phyloP scores from a whole-genome alignment of 1,140 invertebrate genomes.

The Procambarus clarkii region DNA sequence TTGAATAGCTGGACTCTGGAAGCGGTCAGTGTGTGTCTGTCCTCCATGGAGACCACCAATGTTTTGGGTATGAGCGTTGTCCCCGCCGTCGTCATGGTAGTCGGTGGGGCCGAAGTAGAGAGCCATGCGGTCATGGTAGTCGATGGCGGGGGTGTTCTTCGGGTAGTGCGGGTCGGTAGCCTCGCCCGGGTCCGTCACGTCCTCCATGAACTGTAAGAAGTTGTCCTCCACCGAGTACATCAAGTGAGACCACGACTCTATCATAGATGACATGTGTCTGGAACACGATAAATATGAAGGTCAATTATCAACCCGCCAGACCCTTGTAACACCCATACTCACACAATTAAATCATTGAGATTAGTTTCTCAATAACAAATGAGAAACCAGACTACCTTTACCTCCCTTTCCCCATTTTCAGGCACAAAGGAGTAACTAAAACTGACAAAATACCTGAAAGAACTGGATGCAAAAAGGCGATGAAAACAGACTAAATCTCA shows the following conservation, averaged over 20 bases:
- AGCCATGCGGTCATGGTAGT: conserved; percentile 1
- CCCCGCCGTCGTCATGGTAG: conserved; percentile 25
- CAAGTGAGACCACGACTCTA: conserved; percentile 42
- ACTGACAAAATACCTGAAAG: no score
- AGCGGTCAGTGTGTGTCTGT: neutral
- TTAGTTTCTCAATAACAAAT: no score
- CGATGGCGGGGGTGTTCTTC: no score
- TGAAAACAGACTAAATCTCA: no score
- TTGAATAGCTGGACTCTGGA: neutral
- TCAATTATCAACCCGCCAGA: neutral
- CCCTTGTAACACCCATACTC: no score
- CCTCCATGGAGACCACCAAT: neutral
- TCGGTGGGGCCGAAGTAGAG: conserved; percentile 2
- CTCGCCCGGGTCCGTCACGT: conserved; percentile 37
- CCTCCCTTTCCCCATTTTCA: no score
- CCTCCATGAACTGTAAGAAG: conserved; percentile 55
- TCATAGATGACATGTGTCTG: conserved; percentile 38
- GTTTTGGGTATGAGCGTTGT: neutral
- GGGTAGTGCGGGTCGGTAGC: neutral
- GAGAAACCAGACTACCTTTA: no score
- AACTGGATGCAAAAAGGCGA: no score
- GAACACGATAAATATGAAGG: neutral
- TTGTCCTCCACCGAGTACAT: conserved; percentile 46
- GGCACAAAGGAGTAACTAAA: no score
- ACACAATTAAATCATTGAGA: no score